phyloP scores from a whole-genome alignment of 2,888 invertebrate genomes.

The Camponotus fellah region DNA sequence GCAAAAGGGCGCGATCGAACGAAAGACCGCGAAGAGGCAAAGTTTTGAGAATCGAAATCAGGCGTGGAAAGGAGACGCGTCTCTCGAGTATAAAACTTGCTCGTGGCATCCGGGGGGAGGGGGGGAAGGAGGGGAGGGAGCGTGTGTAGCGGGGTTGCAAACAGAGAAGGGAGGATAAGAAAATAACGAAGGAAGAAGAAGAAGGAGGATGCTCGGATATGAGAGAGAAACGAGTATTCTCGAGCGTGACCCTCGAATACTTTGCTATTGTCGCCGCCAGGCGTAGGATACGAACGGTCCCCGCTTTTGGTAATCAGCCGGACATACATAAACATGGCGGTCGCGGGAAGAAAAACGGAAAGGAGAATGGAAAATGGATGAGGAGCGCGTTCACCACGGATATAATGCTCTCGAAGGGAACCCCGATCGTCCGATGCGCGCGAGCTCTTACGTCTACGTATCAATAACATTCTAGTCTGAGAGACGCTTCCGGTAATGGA shows the following conservation, averaged over 20 bases:
- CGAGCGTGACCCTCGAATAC: slow-evolving; percentile 74
- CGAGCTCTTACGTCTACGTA: slow-evolving; percentile 51
- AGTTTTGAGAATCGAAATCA: slow-evolving; percentile 82
- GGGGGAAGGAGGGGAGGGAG: slow-evolving; percentile 52
- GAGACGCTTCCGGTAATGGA: slow-evolving; percentile 51
- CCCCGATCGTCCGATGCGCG: slow-evolving; percentile 33
- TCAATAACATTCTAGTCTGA: slow-evolving; percentile 54
- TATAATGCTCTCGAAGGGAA: slow-evolving; percentile 44
- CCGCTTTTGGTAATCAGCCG: slow-evolving; percentile 67
- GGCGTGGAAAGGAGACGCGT: slow-evolving; percentile 75
- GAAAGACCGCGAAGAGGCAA: slow-evolving; percentile 71
- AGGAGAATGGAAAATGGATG: slow-evolving; percentile 56
- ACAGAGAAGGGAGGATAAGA: slow-evolving; percentile 41
- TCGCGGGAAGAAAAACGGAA: slow-evolving; percentile 31
- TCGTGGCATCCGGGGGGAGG: slow-evolving; percentile 68
- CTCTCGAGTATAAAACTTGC: slow-evolving; percentile 79
- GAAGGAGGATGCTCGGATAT: slow-evolving; percentile 43
- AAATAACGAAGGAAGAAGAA: slow-evolving; percentile 27
- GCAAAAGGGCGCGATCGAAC: slow-evolving; percentile 31
- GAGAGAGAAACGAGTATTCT: slow-evolving; percentile 66
- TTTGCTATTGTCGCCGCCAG: slow-evolving; percentile 70
- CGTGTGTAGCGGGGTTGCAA: slow-evolving; percentile 62
- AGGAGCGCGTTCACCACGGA: slow-evolving; percentile 42
- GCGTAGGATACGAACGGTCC: slow-evolving; percentile 73
- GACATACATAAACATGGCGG: slow-evolving; percentile 68